Evolutionary conservation across 2,797 vertebrate species (phyloP), one percentile per base, ranked within the genome.

Genomic region (Pangasius larnaudii): DNA sequence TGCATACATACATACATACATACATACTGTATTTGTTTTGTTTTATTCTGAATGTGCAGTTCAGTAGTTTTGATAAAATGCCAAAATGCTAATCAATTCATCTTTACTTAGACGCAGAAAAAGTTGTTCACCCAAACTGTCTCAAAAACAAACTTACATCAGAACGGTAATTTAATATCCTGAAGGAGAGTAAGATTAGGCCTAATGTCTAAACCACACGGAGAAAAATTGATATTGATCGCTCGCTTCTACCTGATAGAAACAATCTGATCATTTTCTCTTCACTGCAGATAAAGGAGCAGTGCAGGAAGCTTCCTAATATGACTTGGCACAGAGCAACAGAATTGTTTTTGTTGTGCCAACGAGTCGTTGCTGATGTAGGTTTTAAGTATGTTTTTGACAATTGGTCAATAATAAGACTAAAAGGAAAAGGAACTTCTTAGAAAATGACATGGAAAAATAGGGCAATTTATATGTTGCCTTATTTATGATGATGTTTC

Each of bases 221-320:
- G 4, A 77, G 69, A 14, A 84, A 65, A 84, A 67, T 49, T 63
- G 72, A 78, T 84, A 88, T 88, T 36, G 87, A 88, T 84, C 49
- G 33, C 36, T 78, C 19, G 24, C 24, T 63, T 87, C n/a, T 65
- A 61, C 18, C 81, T 88, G 81, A 84, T 84, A 18, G 81, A 87
- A 77, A 36, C 8, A 78, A 77, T 75, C 36, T 67, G 58, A 56
- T 84, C 14, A 84, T 84, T 88, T 84, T 75, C 46, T 84, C 33
- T 61, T 84, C 42, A 51, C 22, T 42, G 71, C 30, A 77, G 63
- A 63, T 39, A 56, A 84, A 53, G 58, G 13, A 49, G 33, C 58
- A 53, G 79, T 75, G 11, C 42, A 74, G 56, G 10, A 80, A 49
- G 65, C 33, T 22, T 30, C 59, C 61, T 80, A 56, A 87, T 71